Base-by-base conservation (phyloP, 1,140 invertebrate species). In the Orchesella cincta region DNA sequence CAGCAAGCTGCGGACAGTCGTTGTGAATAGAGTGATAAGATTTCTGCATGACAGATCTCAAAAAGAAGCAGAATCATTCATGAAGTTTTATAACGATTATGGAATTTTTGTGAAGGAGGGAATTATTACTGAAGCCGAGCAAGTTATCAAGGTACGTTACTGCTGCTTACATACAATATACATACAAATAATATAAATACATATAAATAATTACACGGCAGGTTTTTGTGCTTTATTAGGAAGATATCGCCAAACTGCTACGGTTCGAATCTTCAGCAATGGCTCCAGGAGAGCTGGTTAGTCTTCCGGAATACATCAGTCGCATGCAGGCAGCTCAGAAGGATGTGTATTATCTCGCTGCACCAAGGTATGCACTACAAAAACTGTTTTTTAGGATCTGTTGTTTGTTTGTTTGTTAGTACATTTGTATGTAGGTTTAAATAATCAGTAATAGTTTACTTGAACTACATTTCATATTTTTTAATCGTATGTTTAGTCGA, bases 71-170 rank as follows among this genome's bases (percentile, higher is more conserved):
- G 90, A 92, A 23, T 91, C 92, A 64, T 99, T 94, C 86, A 88
- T 90, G 52, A 88, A 91, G 71, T 98, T 98, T 85, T 98, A 98
- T 84, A 90, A 91, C 39, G 93, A 98, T 83, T 98, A 98, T 85
- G 92, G 92, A 1, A 85, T 98, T 39, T 99, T 97, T 84, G 89
- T 99, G 18, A 97, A 98, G 84, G 96, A 98, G 87, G 97, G 96
- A 36, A 96, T 98, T 83, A 91, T 98, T 5, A 93, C 92, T 1
- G 92, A 91, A 75, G 86, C 89, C 73, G 92, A 94, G 83, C 90
- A 93, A 78, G 83, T 89, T 0, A 92, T 95, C 85, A 97, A 94
- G 88, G 93, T 94, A 33, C 14, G 54, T 12, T 12, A 46, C 39
- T 12, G 20, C 39, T 46, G 20, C 8, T 46, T 46, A 46, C 20